phyloP scores from a whole-genome alignment of 2,797 vertebrate genomes.

The Acanthiza pusilla region DNA sequence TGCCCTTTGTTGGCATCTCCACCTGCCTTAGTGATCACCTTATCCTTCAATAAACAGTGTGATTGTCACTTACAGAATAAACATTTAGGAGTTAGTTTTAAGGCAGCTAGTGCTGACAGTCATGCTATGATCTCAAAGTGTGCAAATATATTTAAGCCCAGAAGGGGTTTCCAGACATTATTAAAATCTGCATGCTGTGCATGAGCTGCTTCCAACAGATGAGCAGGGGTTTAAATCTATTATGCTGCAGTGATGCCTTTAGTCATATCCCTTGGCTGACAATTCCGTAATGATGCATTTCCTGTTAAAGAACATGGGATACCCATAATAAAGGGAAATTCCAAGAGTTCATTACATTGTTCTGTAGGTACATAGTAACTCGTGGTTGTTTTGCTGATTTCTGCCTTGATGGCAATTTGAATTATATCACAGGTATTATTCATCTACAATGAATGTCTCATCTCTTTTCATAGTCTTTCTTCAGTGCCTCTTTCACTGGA shows the following conservation, averaged over 20 bases:
- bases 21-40: neutral
- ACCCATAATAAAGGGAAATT: neutral
- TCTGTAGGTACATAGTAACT: slow-evolving; percentile 33
- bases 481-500: neutral
- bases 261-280: neutral
- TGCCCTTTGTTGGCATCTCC: neutral
- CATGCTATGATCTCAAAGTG: neutral
- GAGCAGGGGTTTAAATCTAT: neutral
- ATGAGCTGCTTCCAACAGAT: neutral
- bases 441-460: neutral
- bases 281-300: neutral
- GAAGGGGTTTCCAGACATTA: neutral
- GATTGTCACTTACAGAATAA: neutral
- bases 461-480: neutral
- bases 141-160: neutral
- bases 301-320: neutral
- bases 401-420: neutral
- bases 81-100: neutral
- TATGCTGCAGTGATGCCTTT: neutral
- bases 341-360: neutral
- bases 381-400: slow-evolving; percentile 7
- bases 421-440: neutral
- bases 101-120: neutral
- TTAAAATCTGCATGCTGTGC: neutral
- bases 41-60: neutral